Conservation (phyloP, 2,113 vertebrate genomes). For the Xiphophorus hellerii region DNA sequence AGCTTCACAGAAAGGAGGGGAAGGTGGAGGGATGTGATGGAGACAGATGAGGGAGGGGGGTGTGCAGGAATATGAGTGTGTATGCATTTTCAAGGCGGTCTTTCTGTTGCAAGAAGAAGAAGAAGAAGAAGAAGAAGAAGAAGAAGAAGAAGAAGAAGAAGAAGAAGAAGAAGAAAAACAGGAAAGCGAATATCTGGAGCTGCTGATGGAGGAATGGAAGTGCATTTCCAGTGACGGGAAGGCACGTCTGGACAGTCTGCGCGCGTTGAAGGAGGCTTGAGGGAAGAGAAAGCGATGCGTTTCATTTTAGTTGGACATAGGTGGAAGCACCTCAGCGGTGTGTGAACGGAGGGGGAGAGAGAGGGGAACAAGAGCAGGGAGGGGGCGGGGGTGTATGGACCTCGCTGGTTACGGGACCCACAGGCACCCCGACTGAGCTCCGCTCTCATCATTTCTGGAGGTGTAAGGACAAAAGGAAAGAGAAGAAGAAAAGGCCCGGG, state of each 20-base stretch:
- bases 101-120: slow-evolving; percentile 74
- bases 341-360: slow-evolving; percentile 56
- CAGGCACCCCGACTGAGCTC: slow-evolving; percentile 78
- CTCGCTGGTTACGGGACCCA: slow-evolving; percentile 79
- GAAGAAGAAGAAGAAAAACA: slow-evolving; percentile 63
- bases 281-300: slow-evolving; percentile 49
- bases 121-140: slow-evolving; percentile 59
- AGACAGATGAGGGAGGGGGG: slow-evolving; percentile 70
- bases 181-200: slow-evolving; percentile 52
- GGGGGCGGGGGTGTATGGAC: slow-evolving; percentile 79
- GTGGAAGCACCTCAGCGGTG: slow-evolving; percentile 77
- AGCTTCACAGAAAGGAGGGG: slow-evolving; percentile 65
- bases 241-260: slow-evolving; percentile 16
- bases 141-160: slow-evolving; percentile 17
- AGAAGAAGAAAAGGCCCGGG: slow-evolving; percentile 65
- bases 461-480: slow-evolving; percentile 79
- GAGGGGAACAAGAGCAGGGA: slow-evolving; percentile 37
- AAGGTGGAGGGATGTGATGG: slow-evolving; percentile 74
- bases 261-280: slow-evolving; percentile 26
- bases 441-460: slow-evolving; percentile 78
- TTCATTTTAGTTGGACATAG: slow-evolving; percentile 65
- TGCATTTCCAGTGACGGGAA: slow-evolving; percentile 44
- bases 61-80: slow-evolving; percentile 77
- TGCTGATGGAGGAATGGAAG: slow-evolving; percentile 60
- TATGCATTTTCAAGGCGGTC: slow-evolving; percentile 81